A percentile compares a stretch with the other conserved stretches of the same genome.
These are phyloP conservation scores for Drosophila bipectinata DNA, from an alignment of 1,140 invertebrate species.

Conservation along the genomic window DNA sequence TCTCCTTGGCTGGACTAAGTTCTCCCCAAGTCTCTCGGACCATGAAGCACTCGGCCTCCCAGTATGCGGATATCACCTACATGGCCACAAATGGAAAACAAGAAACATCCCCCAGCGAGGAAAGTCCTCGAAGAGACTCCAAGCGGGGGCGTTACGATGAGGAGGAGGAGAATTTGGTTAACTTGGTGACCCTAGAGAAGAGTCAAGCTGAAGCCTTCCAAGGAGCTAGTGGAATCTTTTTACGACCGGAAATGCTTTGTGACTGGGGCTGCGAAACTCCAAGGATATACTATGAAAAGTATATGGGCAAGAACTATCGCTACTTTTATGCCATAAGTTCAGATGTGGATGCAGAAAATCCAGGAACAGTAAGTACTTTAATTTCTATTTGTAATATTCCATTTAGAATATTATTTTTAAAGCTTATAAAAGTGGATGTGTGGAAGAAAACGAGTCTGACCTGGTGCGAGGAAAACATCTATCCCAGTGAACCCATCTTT, in stretches of 20 bases:
- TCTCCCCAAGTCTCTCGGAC: slow-evolving; percentile 29
- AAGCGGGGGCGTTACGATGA: slow-evolving; percentile 40
- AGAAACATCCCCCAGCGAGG: slow-evolving; percentile 9
- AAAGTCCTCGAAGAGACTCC: slow-evolving; percentile 1
- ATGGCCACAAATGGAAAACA: slow-evolving; percentile 61
- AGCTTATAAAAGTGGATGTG: slow-evolving; percentile 93
- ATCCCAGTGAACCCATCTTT: slow-evolving; percentile 95
- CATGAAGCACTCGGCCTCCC: slow-evolving; percentile 67
- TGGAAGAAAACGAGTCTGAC: slow-evolving; percentile 86
- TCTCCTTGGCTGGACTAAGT: slow-evolving; percentile 61
- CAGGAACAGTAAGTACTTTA: slow-evolving; percentile 88
- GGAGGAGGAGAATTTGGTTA: slow-evolving; percentile 41
- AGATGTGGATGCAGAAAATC: slow-evolving; percentile 92
- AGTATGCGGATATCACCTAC: slow-evolving; percentile 70
- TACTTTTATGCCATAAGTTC: slow-evolving; percentile 96
- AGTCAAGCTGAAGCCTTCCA: slow-evolving; percentile 85
- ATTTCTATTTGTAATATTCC: neutral
- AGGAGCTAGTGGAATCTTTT: slow-evolving; percentile 84
- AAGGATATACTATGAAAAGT: slow-evolving; percentile 89
- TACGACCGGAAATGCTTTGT: slow-evolving; percentile 88
- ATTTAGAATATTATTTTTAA: neutral
- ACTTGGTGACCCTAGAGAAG: slow-evolving; percentile 85
- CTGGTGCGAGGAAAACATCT: slow-evolving; percentile 90
- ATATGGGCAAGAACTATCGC: slow-evolving; percentile 87
- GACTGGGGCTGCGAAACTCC: slow-evolving; percentile 93